Percentiles rank a stretch among this genome's conserved stretches.
phyloP scores from a whole-genome alignment of 2,113 vertebrate genomes.

The Varanus komodoensis region DNA sequence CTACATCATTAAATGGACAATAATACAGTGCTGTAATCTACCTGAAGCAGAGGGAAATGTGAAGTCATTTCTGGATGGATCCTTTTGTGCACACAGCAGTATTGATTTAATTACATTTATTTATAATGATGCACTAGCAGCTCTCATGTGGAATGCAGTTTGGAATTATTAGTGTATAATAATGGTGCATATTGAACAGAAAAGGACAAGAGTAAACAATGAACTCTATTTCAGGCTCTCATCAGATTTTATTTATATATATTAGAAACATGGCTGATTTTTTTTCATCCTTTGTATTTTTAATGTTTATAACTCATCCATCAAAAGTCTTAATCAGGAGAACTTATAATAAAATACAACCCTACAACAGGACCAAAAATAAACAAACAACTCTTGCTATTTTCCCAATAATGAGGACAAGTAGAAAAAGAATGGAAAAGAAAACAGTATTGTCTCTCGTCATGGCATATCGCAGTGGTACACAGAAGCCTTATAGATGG shows the following conservation, averaged over 20 bases:
- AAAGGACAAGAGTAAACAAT: background rate
- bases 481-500: background rate
- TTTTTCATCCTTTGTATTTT: background rate
- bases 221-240: background rate
- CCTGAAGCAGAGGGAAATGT: background rate
- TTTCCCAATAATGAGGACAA: background rate
- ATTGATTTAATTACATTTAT: background rate
- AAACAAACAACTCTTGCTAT: background rate
- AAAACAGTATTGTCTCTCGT: background rate
- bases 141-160: background rate
- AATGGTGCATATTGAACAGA: background rate
- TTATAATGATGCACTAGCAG: background rate
- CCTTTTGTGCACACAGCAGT: background rate
- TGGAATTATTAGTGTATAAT: background rate
- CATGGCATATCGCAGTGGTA: background rate
- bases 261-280: background rate
- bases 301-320: background rate
- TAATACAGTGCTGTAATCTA: too few species aligned
- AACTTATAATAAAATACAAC: background rate
- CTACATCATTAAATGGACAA: too few species aligned
- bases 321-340: background rate
- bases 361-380: background rate
- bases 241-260: background rate
- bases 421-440: background rate
- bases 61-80: background rate